Conservation (phyloP, 2,888 invertebrate genomes). For the Cerastoderma edule region DNA sequence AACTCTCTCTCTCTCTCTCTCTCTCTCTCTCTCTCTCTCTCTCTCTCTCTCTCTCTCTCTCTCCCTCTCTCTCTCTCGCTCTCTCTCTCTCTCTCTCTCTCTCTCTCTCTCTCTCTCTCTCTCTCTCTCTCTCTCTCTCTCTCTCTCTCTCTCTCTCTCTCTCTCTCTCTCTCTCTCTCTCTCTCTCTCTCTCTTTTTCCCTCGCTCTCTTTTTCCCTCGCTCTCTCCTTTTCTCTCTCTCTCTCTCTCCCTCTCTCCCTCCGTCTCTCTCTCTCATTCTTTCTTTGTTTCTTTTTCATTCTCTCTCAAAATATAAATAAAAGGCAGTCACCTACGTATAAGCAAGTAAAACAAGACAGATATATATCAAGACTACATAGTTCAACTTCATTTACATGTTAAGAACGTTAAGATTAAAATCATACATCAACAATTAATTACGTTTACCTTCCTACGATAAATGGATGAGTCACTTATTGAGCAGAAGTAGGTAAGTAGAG, state of each 20-base stretch:
- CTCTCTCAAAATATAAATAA: background rate
- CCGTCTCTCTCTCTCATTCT: background rate
- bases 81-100: background rate
- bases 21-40: background rate
- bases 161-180: background rate
- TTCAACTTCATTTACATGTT: background rate
- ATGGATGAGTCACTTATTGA: background rate
- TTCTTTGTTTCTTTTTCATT: background rate
- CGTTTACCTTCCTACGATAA: background rate
- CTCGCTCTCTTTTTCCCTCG: slow-evolving; percentile 4
- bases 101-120: background rate
- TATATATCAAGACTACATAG: background rate
- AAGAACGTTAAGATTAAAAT: background rate
- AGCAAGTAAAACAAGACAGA: background rate
- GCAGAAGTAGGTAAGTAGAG: too few species aligned
- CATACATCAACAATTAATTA: background rate
- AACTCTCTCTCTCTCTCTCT: background rate
- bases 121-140: background rate
- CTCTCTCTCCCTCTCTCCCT: background rate
- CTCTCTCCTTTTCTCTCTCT: slow-evolving; percentile 3
- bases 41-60: background rate
- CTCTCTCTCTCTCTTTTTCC: background rate
- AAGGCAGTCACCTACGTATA: background rate
- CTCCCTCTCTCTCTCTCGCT: background rate
- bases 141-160: background rate